Base-by-base conservation (phyloP, 1,140 invertebrate genomes). In the Drosophila micromelanica region DNA sequence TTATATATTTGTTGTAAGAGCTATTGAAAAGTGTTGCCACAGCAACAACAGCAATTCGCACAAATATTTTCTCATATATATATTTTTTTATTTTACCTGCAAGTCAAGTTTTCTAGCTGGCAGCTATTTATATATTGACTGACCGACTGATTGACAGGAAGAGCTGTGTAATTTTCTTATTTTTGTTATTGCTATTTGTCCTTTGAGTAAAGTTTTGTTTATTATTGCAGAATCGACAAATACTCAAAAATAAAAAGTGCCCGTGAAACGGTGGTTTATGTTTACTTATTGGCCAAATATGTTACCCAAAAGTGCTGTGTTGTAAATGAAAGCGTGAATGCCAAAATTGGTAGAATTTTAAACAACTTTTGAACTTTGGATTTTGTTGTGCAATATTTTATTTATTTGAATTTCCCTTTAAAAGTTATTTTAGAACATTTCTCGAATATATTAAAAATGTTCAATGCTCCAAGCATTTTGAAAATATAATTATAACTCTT, bases 1-100 rank as follows among this genome's bases (percentile, higher is more conserved):
- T 5, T 15, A 17, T 12, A 32, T 46, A 27, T 40, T 8, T 27
- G 30, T 30, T 46, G 15, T 49, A 37, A 30, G 43, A 55, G 64
- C 62, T 74, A 70, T 70, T 62, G 65, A 57, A 63, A 45, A 56
- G 38, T 57, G 62, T 73, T 69, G 51, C n/a, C 20, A 4, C 43
- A 46, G 38, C 30, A 69, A 40, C 51, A 38, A 54, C 9, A 73
- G 38, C 8, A 54, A 54, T 64, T 52, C 20, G 23, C 38, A 51
- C 13, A 13, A 56, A 48, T 17, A 3, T 17, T 43, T 43, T 23
- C 37, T 9, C 12, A 4, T 11, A 46, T 64, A 45, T 56, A 5
- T 27, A 60, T 27, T 64, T 46, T 59, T 40, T 7, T 6, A 13
- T 17, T 65, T 17, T 46, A n/a, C 46, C 27, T 27, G 9, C 27